These are phyloP conservation scores for Petrocephalus schoutedeni DNA, from an alignment of 2,797 vertebrate species.

Conservation along the genomic window DNA sequence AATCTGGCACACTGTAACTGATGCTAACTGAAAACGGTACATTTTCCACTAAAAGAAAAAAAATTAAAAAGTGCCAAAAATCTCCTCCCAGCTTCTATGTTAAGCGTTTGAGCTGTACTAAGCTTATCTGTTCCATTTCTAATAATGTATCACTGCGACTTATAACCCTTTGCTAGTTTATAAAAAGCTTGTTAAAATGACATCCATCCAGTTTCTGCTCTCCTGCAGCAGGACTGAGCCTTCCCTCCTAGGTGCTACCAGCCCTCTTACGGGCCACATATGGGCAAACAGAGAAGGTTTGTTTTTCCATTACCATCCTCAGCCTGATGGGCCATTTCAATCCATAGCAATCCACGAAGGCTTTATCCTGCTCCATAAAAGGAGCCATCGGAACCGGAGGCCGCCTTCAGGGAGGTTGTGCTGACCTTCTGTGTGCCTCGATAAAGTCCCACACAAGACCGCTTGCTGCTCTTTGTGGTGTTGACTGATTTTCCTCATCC, in stretches of 20 bases:
- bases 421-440: neutral
- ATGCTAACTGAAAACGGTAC: neutral
- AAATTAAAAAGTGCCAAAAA: neutral
- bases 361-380: neutral
- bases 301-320: neutral
- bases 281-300: neutral
- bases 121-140: neutral
- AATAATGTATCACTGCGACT: neutral
- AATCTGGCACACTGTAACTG: neutral
- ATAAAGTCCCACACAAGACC: neutral
- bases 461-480: neutral
- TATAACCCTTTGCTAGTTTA: neutral
- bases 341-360: neutral
- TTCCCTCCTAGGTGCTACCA: neutral
- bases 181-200: neutral
- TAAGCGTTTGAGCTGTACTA: neutral
- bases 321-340: neutral
- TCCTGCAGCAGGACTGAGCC: neutral
- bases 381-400: neutral
- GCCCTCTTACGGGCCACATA: neutral
- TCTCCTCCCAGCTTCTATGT: neutral
- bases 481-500: neutral
- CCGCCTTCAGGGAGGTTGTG: neutral
- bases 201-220: neutral
- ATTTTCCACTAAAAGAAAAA: neutral